Evolutionary conservation across 2,797 vertebrate species (phyloP).

Genomic region (Pygocentrus nattereri): DNA sequence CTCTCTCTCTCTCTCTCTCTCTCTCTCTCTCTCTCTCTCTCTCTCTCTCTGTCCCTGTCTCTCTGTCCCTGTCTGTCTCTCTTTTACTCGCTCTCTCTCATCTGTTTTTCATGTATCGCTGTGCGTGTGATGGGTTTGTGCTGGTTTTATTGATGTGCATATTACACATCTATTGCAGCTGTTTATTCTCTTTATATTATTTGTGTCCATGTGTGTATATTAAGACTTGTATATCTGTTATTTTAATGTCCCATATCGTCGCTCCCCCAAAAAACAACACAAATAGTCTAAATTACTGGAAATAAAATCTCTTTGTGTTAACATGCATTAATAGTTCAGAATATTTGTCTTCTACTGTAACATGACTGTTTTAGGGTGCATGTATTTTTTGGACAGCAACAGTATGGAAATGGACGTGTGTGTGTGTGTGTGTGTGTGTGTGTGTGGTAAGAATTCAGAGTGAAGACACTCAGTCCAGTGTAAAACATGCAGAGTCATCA

Average conservation of each 20-base stretch:
- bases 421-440: background rate
- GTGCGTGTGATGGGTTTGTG: no score
- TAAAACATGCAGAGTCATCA: conserved; percentile 41
- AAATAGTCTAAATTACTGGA: no score
- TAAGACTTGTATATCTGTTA: background rate
- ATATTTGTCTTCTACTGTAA: no score
- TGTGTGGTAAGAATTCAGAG: conserved; percentile 6
- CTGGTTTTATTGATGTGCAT: background rate
- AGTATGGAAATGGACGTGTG: background rate
- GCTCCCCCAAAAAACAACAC: no score
- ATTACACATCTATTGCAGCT: background rate
- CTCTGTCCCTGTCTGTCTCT: background rate
- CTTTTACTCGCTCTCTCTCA: background rate
- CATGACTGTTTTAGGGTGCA: no score
- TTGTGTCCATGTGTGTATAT: background rate
- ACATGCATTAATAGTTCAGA: no score
- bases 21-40: no score
- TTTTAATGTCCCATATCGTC: background rate
- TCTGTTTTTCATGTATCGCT: no score
- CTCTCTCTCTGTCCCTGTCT: background rate
- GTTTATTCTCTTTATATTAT: background rate
- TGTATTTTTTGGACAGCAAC: no score
- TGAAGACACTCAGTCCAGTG: background rate
- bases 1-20: background rate
- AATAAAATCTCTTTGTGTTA: no score